Conservation (phyloP, 2,888 invertebrate genomes). For the Melipona bicolor region DNA sequence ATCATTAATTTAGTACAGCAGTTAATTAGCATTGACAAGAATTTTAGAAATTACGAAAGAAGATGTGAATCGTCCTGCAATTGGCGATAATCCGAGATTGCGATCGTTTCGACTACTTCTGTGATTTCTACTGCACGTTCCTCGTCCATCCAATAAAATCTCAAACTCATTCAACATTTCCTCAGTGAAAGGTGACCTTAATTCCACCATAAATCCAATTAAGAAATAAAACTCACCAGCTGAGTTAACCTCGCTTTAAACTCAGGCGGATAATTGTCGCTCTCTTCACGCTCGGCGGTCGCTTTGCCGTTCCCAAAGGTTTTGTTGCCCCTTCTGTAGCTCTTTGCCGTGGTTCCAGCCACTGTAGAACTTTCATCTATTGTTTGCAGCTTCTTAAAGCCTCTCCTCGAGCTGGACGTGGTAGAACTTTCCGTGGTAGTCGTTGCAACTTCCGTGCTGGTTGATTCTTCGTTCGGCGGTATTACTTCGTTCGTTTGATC, state of each 20-base stretch:
- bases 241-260: conserved; percentile 80
- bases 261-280: conserved; percentile 81
- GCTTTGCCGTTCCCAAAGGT: conserved; percentile 57
- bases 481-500: conserved; percentile 72
- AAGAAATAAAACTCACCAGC: conserved; percentile 75
- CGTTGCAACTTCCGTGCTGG: conserved; percentile 46
- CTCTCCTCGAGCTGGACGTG: conserved; percentile 52
- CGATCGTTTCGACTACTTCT: too few species aligned
- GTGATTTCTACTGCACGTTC: too few species aligned
- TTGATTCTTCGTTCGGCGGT: conserved; percentile 55
- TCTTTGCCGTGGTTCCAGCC: conserved; percentile 41
- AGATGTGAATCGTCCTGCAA: too few species aligned
- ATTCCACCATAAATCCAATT: neutral
- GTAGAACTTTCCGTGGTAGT: conserved; percentile 40
- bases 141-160: neutral
- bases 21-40: too few species aligned
- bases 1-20: too few species aligned
- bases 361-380: conserved; percentile 51
- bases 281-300: conserved; percentile 67
- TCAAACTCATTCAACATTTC: neutral
- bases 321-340: conserved; percentile 72
- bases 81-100: too few species aligned
- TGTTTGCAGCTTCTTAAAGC: conserved; percentile 57
- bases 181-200: neutral
- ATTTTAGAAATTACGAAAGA: too few species aligned